These are phyloP conservation scores for Thinocorus orbignyianus DNA, from an alignment of 2,113 vertebrate genomes.

Conservation along the genomic window DNA sequence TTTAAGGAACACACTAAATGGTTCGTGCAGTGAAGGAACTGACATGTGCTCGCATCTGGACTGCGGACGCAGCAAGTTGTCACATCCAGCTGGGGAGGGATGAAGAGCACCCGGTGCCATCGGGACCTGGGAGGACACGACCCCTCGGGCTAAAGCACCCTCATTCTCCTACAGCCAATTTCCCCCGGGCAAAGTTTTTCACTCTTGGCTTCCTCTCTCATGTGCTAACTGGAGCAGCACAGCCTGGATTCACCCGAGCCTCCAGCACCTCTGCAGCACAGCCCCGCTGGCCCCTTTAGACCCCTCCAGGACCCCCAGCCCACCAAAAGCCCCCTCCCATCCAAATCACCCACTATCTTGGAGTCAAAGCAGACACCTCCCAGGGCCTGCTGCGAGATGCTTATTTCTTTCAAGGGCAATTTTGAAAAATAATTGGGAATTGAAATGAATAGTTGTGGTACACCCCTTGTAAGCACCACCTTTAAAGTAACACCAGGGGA, in stretches of 20 bases:
- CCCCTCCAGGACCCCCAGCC: background rate
- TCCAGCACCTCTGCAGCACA: background rate
- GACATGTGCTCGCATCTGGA: background rate
- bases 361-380: background rate
- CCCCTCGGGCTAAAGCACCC: background rate
- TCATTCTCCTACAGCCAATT: background rate
- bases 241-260: background rate
- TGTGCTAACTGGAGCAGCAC: background rate
- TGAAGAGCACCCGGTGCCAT: background rate
- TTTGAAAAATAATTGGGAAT: background rate
- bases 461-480: background rate
- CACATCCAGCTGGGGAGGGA: background rate
- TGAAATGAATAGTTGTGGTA: background rate
- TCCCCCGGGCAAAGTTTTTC: background rate
- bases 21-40: background rate
- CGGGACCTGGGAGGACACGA: background rate
- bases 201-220: background rate
- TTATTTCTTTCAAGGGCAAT: background rate
- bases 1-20: background rate
- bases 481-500: background rate
- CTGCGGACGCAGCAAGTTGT: background rate
- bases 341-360: rapidly evolving
- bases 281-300: background rate
- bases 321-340: background rate
- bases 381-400: background rate